These are phyloP conservation scores for Oxyscelio sp. DNA, from an alignment of 2,888 invertebrate species.

Conservation along the genomic window DNA sequence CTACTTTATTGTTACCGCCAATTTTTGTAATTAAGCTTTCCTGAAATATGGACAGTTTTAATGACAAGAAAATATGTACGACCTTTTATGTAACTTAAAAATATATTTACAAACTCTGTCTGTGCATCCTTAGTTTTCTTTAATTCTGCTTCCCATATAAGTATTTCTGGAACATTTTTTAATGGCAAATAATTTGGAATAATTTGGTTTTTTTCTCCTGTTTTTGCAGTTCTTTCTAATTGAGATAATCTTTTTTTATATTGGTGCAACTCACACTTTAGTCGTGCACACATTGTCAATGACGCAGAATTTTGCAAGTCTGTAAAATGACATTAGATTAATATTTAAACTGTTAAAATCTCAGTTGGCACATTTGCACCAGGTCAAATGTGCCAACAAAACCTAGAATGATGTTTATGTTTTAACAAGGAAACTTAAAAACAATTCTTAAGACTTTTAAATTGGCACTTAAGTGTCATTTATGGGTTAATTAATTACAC, in stretches of 20 bases:
- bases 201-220: not conserved
- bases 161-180: not conserved
- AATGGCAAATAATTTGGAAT: conserved; percentile 7
- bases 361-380: no score
- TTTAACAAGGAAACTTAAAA: no score
- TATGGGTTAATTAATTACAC: no score
- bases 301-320: not conserved
- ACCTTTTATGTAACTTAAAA: not conserved
- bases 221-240: not conserved
- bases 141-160: not conserved
- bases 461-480: no score
- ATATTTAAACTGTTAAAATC: no score
- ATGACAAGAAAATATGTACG: not conserved
- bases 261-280: not conserved
- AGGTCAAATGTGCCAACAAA: no score
- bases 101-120: not conserved
- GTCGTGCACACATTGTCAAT: not conserved
- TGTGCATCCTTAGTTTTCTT: not conserved
- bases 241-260: not conserved
- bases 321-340: not conserved
- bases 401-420: no score
- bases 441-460: no score
- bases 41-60: conserved; percentile 1
- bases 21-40: not conserved
- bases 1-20: conserved; percentile 1